Evolutionary conservation across 37 sponge, comb jelly and placozoan species (phyloP).

Genomic region (Cladorhizidae sp.): DNA sequence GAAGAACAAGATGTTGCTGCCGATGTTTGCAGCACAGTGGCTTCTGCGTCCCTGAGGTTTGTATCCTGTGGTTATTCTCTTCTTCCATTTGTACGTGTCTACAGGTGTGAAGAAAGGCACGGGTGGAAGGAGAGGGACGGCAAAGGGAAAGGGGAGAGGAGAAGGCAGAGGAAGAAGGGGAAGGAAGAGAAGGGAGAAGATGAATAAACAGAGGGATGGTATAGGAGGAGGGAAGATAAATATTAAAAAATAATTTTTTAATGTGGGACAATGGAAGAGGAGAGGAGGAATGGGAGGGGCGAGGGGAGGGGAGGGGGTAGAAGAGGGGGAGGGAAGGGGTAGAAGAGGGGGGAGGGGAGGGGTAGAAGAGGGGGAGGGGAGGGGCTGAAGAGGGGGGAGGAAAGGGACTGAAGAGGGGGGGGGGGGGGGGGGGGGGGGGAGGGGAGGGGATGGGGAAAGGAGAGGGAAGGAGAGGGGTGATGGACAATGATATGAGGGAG

Average conservation of each 20-base stretch:
- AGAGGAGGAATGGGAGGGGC: no score
- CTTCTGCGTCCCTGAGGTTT: slow-evolving; percentile 37
- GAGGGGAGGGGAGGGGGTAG: no score
- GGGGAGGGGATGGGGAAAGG: not conserved
- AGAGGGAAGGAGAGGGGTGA: not conserved
- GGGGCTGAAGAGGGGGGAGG: not conserved
- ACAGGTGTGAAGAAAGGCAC: no score
- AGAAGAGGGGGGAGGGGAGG: not conserved
- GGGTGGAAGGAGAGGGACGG: not conserved
- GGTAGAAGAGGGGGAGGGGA: not conserved
- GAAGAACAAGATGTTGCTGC: slow-evolving; percentile 50
- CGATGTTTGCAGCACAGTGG: slow-evolving; percentile 37
- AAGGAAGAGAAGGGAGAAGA: not conserved
- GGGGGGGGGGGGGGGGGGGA: not conserved
- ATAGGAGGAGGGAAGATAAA: not conserved
- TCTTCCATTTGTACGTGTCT: slow-evolving; percentile 1
- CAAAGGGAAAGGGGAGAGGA: not conserved
- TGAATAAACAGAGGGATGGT: not conserved
- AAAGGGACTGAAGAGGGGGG: not conserved
- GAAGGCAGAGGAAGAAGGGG: no score
- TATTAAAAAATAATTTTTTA: no score
- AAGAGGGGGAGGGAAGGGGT: no score
- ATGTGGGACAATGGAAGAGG: no score
- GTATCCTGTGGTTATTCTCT: slow-evolving; percentile 25
- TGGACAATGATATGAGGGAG: not conserved